phyloP scores from a whole-genome alignment of 2,888 invertebrate species.

The Aporophyla nigra region DNA sequence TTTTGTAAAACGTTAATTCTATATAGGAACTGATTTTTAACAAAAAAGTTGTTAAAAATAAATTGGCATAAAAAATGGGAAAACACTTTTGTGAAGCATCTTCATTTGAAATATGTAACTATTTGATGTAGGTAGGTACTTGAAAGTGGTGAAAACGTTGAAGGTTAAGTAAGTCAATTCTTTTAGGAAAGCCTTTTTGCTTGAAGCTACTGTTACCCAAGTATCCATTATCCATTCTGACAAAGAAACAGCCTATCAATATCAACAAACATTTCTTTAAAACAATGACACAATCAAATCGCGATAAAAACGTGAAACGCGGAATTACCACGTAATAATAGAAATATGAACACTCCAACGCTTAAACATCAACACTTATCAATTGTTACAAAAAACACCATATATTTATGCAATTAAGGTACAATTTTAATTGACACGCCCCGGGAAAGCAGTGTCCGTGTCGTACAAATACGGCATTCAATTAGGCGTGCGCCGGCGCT shows the following conservation, averaged over 20 bases:
- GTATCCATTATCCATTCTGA: background rate
- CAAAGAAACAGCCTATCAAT: conserved; percentile 39
- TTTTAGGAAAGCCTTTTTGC: background rate
- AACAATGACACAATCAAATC: conserved; percentile 55
- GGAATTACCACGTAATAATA: conserved; percentile 58
- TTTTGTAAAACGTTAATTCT: conserved; percentile 36
- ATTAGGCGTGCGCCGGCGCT: conserved; percentile 68
- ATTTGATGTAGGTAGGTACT: background rate
- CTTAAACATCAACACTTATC: conserved; percentile 25
- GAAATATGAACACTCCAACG: conserved; percentile 55
- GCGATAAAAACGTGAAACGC: conserved; percentile 65
- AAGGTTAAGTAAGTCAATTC: background rate
- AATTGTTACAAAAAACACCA: conserved; percentile 46
- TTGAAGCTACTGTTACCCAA: background rate
- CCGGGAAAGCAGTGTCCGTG: conserved; percentile 70
- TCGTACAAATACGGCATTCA: conserved; percentile 64
- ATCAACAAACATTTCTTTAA: conserved; percentile 42
- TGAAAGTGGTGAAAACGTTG: background rate
- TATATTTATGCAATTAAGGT: conserved; percentile 51
- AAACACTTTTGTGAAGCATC: background rate
- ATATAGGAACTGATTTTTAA: conserved; percentile 33
- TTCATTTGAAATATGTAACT: conserved; percentile 1
- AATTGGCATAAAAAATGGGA: background rate
- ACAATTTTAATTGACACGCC: conserved; percentile 59
- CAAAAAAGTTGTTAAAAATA: conserved; percentile 26